Percentiles rank a stretch among this genome's conserved stretches.
Conservation (phyloP, 2,888 invertebrate genomes). For the Ischnus inquisitorius region DNA sequence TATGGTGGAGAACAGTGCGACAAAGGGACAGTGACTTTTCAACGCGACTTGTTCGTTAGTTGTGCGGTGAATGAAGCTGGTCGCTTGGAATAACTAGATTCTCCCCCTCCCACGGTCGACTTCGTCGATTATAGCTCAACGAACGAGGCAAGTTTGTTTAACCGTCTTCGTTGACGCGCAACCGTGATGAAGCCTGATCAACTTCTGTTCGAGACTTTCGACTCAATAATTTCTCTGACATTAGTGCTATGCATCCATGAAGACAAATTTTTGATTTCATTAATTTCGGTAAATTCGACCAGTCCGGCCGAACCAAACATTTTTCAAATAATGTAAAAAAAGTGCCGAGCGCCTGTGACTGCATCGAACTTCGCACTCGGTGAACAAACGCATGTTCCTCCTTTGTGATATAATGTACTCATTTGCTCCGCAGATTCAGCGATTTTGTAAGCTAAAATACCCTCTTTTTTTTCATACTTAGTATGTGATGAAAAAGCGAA, state of each 20-base stretch:
- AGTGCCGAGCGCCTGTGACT: too few relatives aligned
- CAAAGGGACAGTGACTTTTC: slow-evolving; percentile 50
- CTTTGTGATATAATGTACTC: too few relatives aligned
- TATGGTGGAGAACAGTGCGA: slow-evolving; percentile 28
- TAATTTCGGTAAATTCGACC: too few relatives aligned
- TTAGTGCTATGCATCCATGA: slow-evolving; percentile 3
- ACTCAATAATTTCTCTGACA: slow-evolving; percentile 13
- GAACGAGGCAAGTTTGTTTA: slow-evolving; percentile 27
- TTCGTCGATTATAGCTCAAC: slow-evolving; percentile 34
- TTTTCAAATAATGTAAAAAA: too few relatives aligned
- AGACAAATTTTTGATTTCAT: too few relatives aligned
- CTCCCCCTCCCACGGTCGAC: neutral
- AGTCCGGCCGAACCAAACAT: too few relatives aligned
- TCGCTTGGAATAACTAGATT: slow-evolving; percentile 62
- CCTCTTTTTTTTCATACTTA: too few relatives aligned
- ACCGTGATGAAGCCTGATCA: slow-evolving; percentile 21
- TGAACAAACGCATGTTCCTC: too few relatives aligned
- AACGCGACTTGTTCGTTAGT: slow-evolving; percentile 63
- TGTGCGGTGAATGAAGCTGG: slow-evolving; percentile 50
- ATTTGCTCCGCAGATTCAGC: too few relatives aligned
- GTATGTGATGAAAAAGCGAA: too few relatives aligned
- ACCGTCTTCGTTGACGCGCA: slow-evolving; percentile 3
- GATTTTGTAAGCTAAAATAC: too few relatives aligned
- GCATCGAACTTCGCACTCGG: too few relatives aligned
- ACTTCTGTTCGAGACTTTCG: slow-evolving; percentile 20